Percentiles rank a stretch among this genome's conserved stretches.
Conservation (phyloP, 2,113 vertebrate species). For the Corydoras maculifer region DNA sequence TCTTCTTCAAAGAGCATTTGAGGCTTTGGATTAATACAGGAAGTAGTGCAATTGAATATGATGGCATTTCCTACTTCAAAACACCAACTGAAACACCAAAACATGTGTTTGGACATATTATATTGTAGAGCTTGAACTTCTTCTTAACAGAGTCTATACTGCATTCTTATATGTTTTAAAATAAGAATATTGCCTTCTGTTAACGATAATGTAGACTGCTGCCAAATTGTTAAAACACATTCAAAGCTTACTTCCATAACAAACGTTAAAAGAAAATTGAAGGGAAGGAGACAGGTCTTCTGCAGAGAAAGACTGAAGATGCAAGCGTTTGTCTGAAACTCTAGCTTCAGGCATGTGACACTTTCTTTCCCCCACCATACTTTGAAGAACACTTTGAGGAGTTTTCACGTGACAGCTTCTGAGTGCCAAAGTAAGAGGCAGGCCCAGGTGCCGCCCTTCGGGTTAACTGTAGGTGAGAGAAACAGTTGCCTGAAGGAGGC, state of each 20-base stretch:
- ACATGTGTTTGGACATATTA: slow-evolving; percentile 2
- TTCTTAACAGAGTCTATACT: not conserved
- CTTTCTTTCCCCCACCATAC: slow-evolving; percentile 17
- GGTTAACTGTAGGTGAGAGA: slow-evolving; percentile 42
- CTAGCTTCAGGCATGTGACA: slow-evolving; percentile 8
- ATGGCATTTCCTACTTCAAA: slow-evolving; percentile 5
- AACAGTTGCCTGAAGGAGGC: slow-evolving; percentile 34
- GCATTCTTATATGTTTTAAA: not conserved
- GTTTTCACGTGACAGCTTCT: slow-evolving; percentile 25
- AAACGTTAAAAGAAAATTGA: not conserved
- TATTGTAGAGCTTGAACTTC: slow-evolving; percentile 17
- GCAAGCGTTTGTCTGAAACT: slow-evolving; percentile 28
- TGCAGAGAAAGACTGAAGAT: slow-evolving; percentile 19
- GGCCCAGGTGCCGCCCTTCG: slow-evolving; percentile 27
- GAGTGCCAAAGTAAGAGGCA: slow-evolving; percentile 30
- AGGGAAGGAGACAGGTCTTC: slow-evolving; percentile 19
- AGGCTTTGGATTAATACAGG: slow-evolving; percentile 18
- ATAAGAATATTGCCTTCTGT: slow-evolving; percentile 1
- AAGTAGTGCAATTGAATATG: slow-evolving; percentile 6
- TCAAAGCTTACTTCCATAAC: slow-evolving; percentile 8
- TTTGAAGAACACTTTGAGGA: slow-evolving; percentile 46
- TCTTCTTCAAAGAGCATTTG: slow-evolving; percentile 18
- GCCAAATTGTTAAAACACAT: slow-evolving; percentile 18
- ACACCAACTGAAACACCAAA: slow-evolving; percentile 12
- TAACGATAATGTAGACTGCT: slow-evolving; percentile 10